A percentile compares a stretch with the other conserved stretches of the same genome.
phyloP scores from a whole-genome alignment of 2,113 vertebrate species.

The Eulemur macaco region DNA sequence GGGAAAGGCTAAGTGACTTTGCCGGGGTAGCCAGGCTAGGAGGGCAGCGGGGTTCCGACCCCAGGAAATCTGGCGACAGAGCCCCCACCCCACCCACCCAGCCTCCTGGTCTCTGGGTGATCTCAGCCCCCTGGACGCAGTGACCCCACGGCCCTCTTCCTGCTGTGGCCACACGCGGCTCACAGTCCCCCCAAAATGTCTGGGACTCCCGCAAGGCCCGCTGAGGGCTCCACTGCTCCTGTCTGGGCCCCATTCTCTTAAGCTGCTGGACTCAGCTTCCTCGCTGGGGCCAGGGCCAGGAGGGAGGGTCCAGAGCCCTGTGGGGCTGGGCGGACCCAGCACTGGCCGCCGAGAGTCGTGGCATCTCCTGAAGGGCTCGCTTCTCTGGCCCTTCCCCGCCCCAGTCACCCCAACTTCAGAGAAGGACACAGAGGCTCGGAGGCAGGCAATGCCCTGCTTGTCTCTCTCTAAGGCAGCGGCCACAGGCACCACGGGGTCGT shows the following conservation, averaged over 20 bases:
- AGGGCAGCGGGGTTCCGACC: not conserved
- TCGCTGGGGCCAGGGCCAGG: not conserved
- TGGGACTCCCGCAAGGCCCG: not conserved
- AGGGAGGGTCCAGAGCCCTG: not conserved
- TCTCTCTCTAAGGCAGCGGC: rapidly evolving
- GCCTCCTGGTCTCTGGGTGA: not conserved
- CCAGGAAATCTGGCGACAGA: no score
- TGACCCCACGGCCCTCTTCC: not conserved
- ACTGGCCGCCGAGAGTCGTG: no score
- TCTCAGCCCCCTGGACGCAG: not conserved
- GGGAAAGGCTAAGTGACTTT: not conserved
- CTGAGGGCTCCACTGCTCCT: not conserved
- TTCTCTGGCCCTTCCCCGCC: not conserved
- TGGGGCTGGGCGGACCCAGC: not conserved
- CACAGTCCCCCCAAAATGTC: not conserved
- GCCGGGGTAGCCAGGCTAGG: not conserved
- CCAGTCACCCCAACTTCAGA: not conserved
- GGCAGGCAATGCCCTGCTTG: rapidly evolving
- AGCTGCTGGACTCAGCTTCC: not conserved
- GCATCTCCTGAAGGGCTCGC: not conserved
- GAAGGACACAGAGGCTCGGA: not conserved
- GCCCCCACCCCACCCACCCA: rapidly evolving
- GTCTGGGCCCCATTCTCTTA: rapidly evolving
- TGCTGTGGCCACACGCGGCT: no score
- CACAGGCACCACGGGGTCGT: rapidly evolving